Evolutionary conservation across 2,888 invertebrate species (phyloP).

Genomic region (Geophilus truncorum): DNA sequence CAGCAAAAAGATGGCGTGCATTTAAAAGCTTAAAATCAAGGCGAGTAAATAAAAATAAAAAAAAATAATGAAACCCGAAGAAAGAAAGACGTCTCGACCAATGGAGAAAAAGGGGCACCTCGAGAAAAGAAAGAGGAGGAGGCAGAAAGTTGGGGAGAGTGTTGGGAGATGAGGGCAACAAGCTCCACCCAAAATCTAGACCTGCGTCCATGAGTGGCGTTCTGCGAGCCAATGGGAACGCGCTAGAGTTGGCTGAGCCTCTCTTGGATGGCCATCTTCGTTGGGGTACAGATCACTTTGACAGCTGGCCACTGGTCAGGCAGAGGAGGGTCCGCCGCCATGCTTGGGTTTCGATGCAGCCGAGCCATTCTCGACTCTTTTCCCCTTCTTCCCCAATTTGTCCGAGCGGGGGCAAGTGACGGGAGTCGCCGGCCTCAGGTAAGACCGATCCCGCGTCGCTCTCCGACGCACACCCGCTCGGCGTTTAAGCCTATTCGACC

Average conservation of each 20-base stretch:
- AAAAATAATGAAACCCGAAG: no score
- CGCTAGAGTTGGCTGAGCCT: neutral
- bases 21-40: no score
- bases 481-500: neutral
- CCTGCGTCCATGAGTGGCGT: neutral
- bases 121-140: conserved; percentile 5
- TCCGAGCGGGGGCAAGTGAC: no score
- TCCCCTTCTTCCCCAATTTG: neutral
- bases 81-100: neutral
- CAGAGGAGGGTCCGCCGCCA: conserved; percentile 7
- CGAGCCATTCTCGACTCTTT: neutral
- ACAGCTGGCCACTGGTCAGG: conserved; percentile 14
- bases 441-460: neutral
- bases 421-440: neutral
- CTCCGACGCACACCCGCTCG: neutral
- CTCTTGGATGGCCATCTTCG: conserved; percentile 14
- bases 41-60: no score
- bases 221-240: neutral
- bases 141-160: neutral
- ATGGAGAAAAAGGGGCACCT: neutral
- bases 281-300: conserved; percentile 10
- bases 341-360: neutral
- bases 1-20: no score
- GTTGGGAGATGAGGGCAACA: no score
- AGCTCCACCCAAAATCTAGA: neutral